Conservation (phyloP, 2,888 invertebrate genomes). For the Leucophenga maculata region DNA sequence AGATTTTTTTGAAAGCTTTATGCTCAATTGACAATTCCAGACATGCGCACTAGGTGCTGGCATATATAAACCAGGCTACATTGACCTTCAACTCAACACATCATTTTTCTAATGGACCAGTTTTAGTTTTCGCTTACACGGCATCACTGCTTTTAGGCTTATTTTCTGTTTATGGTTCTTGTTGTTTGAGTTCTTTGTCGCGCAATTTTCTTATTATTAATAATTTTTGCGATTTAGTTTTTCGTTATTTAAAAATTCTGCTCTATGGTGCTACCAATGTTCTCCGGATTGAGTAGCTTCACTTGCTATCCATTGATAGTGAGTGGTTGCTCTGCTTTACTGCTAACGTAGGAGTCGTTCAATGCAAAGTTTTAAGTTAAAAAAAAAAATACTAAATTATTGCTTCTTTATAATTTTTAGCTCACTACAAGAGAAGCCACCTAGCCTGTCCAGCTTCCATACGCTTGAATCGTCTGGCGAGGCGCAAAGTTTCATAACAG, state of each 20-base stretch:
- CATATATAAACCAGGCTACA: conserved; percentile 16
- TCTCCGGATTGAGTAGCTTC: conserved; percentile 66
- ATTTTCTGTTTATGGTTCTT: conserved; percentile 45
- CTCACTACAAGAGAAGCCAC: conserved; percentile 65
- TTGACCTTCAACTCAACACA: conserved; percentile 53
- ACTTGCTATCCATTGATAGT: conserved; percentile 68
- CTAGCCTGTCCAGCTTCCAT: conserved; percentile 55
- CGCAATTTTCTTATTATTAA: conserved; percentile 14
- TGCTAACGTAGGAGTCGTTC: conserved; percentile 62
- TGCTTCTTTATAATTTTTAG: conserved; percentile 43
- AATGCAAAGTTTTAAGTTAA: too few species aligned
- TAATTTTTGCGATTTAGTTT: conserved; percentile 43
- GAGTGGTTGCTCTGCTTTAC: conserved; percentile 64
- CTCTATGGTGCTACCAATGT: conserved; percentile 58
- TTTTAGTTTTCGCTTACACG: conserved; percentile 52
- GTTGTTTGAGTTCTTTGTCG: conserved; percentile 37
- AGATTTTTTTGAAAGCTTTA: neutral
- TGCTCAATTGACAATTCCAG: neutral
- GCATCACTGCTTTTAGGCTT: conserved; percentile 42
- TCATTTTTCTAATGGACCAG: conserved; percentile 36
- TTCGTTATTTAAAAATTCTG: neutral
- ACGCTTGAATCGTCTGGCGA: conserved; percentile 49
- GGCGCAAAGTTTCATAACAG: conserved; percentile 59
- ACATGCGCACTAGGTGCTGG: conserved; percentile 12
- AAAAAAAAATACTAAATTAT: neutral